Evolutionary conservation across 2,797 vertebrate genomes (phyloP).

Genomic region (Tachyglossus aculeatus): DNA sequence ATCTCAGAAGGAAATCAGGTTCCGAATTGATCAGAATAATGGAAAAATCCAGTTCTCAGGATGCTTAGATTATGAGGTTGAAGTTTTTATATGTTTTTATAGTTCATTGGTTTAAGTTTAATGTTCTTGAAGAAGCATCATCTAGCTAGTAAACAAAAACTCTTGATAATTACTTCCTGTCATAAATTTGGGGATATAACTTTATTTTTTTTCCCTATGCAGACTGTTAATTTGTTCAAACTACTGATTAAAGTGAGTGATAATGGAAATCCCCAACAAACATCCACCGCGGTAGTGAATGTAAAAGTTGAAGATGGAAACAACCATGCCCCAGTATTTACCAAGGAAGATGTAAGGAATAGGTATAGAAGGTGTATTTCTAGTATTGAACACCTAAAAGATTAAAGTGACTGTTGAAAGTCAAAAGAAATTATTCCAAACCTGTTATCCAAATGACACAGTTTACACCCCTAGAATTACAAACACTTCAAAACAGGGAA

Average conservation of each 20-base stretch:
- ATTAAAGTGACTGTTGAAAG: too few relatives aligned
- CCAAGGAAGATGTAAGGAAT: slow-evolving; percentile 45
- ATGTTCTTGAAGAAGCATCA: neutral
- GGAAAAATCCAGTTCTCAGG: slow-evolving; percentile 66
- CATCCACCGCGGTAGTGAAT: slow-evolving; percentile 68
- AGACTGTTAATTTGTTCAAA: slow-evolving; percentile 71
- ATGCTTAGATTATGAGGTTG: slow-evolving; percentile 83
- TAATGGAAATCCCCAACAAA: slow-evolving; percentile 62
- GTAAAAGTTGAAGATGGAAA: slow-evolving; percentile 76
- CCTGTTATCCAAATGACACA: too few relatives aligned
- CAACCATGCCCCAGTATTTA: slow-evolving; percentile 78
- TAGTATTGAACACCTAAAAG: too few relatives aligned
- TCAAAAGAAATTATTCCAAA: too few relatives aligned
- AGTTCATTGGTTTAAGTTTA: neutral
- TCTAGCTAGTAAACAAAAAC: neutral
- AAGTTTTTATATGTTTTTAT: neutral
- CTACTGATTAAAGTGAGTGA: slow-evolving; percentile 75
- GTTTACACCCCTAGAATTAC: too few relatives aligned
- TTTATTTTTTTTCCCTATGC: slow-evolving; percentile 24
- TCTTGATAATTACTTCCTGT: neutral
- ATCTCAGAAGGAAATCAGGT: slow-evolving; percentile 46
- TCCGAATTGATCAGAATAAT: slow-evolving; percentile 45
- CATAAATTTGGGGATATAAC: neutral
- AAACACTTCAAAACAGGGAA: too few relatives aligned
- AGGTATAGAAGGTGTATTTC: neutral